These are phyloP conservation scores for Dendrocincla tyrannina DNA, from an alignment of 2,797 vertebrate species.

Conservation along the genomic window DNA sequence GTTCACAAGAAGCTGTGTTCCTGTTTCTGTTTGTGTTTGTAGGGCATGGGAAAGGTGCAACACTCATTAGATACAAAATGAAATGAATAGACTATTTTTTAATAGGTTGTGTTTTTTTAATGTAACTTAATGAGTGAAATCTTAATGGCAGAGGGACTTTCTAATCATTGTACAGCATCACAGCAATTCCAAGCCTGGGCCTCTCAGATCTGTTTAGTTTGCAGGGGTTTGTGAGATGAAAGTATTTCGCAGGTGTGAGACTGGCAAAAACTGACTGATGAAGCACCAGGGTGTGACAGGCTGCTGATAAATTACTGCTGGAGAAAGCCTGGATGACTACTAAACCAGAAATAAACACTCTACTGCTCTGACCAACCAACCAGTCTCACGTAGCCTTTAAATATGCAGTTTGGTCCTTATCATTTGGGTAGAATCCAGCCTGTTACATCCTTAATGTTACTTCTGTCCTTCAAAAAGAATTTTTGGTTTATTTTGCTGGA, in stretches of 20 bases:
- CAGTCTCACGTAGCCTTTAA: neutral
- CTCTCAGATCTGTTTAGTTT: neutral
- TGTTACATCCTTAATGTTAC: neutral
- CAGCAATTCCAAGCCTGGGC: neutral
- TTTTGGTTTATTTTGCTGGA: neutral
- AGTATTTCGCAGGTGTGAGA: neutral
- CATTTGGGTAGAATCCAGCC: neutral
- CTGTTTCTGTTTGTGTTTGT: neutral
- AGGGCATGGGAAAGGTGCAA: neutral
- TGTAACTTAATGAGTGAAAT: neutral
- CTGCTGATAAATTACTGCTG: neutral
- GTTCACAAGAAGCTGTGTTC: neutral
- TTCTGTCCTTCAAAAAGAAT: neutral
- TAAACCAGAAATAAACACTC: neutral
- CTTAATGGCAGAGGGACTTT: neutral
- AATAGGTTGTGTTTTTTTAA: neutral
- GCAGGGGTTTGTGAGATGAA: neutral
- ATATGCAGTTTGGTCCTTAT: neutral
- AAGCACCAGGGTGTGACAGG: neutral
- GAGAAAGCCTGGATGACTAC: neutral
- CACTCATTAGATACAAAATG: neutral
- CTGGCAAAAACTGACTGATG: neutral
- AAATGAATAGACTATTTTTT: neutral
- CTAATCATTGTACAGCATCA: neutral
- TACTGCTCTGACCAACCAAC: neutral